phyloP scores from a whole-genome alignment of 2,797 vertebrate species.

The Esox lucius region DNA sequence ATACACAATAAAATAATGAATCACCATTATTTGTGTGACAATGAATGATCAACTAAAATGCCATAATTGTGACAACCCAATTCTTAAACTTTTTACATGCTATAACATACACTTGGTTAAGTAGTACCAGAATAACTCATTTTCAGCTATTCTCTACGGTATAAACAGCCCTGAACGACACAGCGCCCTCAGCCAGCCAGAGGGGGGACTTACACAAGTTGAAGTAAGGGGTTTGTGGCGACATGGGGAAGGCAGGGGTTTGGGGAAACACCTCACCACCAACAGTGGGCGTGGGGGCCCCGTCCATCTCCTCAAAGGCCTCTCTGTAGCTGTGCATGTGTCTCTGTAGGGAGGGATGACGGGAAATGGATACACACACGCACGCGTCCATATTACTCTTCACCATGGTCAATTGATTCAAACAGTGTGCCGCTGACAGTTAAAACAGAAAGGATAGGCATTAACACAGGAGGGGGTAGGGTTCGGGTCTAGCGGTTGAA shows the following conservation, averaged over 20 bases:
- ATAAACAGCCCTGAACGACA: conserved; percentile 53
- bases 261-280: conserved; percentile 90
- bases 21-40: too few species aligned
- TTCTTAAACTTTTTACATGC: too few species aligned
- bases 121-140: not conserved
- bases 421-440: not conserved
- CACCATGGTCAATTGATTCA: not conserved
- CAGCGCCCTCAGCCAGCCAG: conserved; percentile 69
- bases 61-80: too few species aligned
- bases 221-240: conserved; percentile 85
- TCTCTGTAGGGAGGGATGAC: conserved; percentile 72
- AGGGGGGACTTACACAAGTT: conserved; percentile 80
- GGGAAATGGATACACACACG: conserved; percentile 15
- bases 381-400: not conserved
- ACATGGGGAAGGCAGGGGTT: conserved; percentile 82
- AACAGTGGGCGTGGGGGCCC: conserved; percentile 74
- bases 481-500: not conserved
- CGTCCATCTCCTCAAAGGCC: conserved; percentile 94
- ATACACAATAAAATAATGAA: too few species aligned
- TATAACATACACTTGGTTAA: not conserved
- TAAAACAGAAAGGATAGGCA: not conserved
- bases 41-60: too few species aligned
- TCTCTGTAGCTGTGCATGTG: conserved; percentile 98
- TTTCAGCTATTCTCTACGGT: not conserved
- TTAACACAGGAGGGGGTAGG: too few species aligned